Evolutionary conservation across 2,797 vertebrate species (phyloP).

Genomic region (Urosaurus nigricauda): DNA sequence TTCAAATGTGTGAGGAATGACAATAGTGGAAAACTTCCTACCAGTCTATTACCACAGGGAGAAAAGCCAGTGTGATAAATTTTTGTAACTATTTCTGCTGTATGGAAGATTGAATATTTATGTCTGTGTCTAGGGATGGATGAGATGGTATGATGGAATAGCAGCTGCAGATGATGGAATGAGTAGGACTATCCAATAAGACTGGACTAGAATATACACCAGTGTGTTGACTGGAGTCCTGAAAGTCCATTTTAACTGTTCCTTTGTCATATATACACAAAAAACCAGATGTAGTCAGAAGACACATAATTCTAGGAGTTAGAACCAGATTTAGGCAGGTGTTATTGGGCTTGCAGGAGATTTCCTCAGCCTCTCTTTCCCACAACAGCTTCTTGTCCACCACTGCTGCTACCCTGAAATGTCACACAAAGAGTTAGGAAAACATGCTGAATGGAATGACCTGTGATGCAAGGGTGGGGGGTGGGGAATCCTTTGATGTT

Average conservation of each 20-base stretch:
- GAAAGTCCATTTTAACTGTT: accelerated
- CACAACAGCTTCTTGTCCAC: background rate
- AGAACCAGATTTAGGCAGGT: background rate
- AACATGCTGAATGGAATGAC: background rate
- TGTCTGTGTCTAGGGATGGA: background rate
- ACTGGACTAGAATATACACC: background rate
- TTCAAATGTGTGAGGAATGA: slow-evolving; percentile 14
- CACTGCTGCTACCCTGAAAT: background rate
- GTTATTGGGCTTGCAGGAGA: background rate
- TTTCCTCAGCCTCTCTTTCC: background rate
- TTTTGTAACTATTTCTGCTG: slow-evolving; percentile 16
- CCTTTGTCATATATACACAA: background rate
- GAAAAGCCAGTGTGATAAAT: slow-evolving; percentile 32
- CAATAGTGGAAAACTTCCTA: slow-evolving; percentile 44
- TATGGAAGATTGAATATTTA: background rate
- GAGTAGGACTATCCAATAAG: slow-evolving; percentile 2
- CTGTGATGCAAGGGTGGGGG: background rate
- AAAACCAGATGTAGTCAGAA: background rate
- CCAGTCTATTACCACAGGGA: background rate
- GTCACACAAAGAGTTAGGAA: background rate
- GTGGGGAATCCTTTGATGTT: background rate
- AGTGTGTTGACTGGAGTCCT: background rate
- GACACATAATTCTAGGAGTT: background rate
- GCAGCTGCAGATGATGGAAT: background rate
- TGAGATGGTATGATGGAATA: background rate